These are phyloP conservation scores for Kryptopterus vitreolus DNA, from an alignment of 2,797 vertebrate genomes.

Conservation along the genomic window DNA sequence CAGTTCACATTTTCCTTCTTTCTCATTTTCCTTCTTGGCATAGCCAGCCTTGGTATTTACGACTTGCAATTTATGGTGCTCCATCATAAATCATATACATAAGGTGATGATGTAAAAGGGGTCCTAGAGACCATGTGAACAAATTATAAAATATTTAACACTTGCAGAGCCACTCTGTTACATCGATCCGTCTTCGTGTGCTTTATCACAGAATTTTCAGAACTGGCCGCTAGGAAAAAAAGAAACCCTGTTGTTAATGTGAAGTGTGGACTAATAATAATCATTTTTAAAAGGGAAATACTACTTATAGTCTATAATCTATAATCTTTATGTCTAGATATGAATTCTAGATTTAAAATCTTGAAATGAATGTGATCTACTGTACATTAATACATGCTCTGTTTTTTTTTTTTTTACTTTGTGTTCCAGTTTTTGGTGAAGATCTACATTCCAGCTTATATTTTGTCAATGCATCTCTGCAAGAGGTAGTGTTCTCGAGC, in stretches of 20 bases:
- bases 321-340: too few species aligned
- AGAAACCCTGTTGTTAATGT: too few species aligned
- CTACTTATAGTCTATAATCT: too few species aligned
- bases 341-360: not conserved
- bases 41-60: not conserved
- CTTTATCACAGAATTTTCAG: not conserved
- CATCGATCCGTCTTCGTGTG: not conserved
- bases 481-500: slow-evolving; percentile 99
- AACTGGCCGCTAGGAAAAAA: not conserved
- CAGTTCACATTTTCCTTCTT: too few species aligned
- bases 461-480: slow-evolving; percentile 99
- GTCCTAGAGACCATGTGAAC: not conserved
- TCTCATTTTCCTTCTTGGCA: too few species aligned
- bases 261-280: too few species aligned
- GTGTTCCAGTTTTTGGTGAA: slow-evolving; percentile 90
- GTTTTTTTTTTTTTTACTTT: slow-evolving; percentile 55
- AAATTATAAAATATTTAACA: slow-evolving; percentile 12
- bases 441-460: slow-evolving; percentile 98
- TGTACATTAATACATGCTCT: not conserved
- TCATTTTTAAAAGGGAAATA: too few species aligned
- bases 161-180: not conserved
- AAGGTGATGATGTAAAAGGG: not conserved
- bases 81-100: not conserved
- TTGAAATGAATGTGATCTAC: not conserved
- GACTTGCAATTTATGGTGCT: not conserved